Evolutionary conservation across 2,888 invertebrate genomes (phyloP), one percentile per base, ranked within the genome.

Genomic region (Perizoma affinitatum): DNA sequence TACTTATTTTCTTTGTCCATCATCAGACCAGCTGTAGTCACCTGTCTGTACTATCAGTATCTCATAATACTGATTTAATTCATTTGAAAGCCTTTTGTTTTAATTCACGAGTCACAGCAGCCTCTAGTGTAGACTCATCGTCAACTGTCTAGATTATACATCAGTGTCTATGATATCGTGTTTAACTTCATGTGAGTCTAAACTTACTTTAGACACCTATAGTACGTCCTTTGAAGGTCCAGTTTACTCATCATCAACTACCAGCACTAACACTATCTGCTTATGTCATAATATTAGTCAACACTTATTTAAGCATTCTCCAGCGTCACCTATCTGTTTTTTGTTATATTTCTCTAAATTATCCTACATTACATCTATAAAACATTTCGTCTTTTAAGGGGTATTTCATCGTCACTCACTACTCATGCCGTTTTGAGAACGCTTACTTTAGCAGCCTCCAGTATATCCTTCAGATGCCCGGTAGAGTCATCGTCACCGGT

Each of bases 401-500:
- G 22, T 22, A 22, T 22, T 22, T 22, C 22, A 3, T 3, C 22
- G 22, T 3, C 22, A 22, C 22, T 22, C 1, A 22, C 22, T 22
- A n/a, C n/a, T n/a, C n/a, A 22, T 22, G 22, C 22, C 22, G 3
- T 22, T 22, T 22, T 22, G 22, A 22, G 22, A 22, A 22, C 22
- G 5, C 33, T 9, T 34, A 53, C 52, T 44, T 62, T 63, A 38
- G 45, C 54, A 50, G 50, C 73, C 11, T 71, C 71, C 0, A 88
- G 65, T 0, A 88, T 58, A 1, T 72, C 76, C 63, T 81, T 72
- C 35, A 88, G 36, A n/a, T 80, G 78, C 6, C 78, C 71, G 0
- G 76, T 66, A 0, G 75, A 67, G 5, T 81, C 84, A 8, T 78
- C 82, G 22, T 87, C 89, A 0, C 77, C 84, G 0, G 87, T 86